Conservation (phyloP, 2,113 vertebrate genomes). For the Apteryx owenii region DNA sequence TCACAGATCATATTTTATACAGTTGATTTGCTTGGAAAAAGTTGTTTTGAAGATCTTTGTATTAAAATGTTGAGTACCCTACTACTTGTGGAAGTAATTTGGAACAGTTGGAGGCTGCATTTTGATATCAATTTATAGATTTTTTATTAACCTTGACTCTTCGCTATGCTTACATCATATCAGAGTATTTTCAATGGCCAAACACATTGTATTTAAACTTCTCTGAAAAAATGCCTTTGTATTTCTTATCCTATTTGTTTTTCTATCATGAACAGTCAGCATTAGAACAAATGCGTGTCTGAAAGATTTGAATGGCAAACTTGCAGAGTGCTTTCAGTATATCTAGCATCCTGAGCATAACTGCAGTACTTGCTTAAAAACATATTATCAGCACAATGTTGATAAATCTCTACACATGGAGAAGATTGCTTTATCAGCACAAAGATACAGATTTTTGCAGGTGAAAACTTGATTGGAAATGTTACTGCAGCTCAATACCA, state of each 20-base stretch:
- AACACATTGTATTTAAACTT: background rate
- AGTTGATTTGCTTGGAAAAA: background rate
- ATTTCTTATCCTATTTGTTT: background rate
- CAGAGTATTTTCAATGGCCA: background rate
- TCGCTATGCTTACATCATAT: background rate
- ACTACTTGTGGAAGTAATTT: background rate
- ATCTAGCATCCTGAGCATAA: background rate
- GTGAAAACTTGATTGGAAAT: background rate
- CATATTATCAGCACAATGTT: background rate
- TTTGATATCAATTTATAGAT: background rate
- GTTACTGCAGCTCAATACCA: background rate
- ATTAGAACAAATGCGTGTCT: background rate
- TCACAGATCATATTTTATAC: background rate
- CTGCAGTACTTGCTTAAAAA: constrained; percentile 12
- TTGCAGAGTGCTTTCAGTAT: background rate
- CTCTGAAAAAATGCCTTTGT: background rate
- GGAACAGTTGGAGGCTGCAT: background rate
- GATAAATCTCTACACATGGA: background rate
- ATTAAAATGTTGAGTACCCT: background rate
- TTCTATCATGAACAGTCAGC: background rate
- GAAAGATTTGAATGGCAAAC: constrained; percentile 47
- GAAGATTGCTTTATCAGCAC: constrained; percentile 62
- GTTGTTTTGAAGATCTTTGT: background rate
- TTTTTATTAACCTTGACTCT: background rate
- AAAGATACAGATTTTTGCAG: background rate